Evolutionary conservation across 1,140 invertebrate genomes (phyloP).

Genomic region (Drosophila paulistorum): DNA sequence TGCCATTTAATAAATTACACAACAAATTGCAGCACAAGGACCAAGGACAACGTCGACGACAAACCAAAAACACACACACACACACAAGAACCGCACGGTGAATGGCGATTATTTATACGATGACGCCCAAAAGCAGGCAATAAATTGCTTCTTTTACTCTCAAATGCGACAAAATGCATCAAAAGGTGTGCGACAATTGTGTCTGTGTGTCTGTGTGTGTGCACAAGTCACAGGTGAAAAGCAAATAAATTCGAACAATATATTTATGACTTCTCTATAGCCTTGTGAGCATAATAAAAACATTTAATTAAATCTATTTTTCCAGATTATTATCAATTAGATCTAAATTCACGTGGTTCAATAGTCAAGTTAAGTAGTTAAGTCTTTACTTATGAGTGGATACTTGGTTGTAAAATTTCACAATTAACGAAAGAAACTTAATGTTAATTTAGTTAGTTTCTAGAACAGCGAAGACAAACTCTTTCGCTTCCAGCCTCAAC

Average conservation of each 20-base stretch:
- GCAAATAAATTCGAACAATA: slow-evolving; percentile 19
- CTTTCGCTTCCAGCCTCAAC: no score
- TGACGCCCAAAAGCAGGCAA: slow-evolving; percentile 65
- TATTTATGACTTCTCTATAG: background rate
- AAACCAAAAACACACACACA: background rate
- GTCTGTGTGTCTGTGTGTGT: background rate
- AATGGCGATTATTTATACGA: slow-evolving; percentile 50
- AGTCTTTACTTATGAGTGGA: no score
- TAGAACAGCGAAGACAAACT: no score
- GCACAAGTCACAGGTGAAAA: slow-evolving; percentile 6
- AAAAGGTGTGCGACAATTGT: background rate
- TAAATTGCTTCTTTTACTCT: slow-evolving; percentile 49
- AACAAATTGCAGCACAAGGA: slow-evolving; percentile 50
- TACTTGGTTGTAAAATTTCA: no score
- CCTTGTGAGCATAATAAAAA: no score
- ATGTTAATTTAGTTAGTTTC: no score
- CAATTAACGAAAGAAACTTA: no score
- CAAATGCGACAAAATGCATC: slow-evolving; percentile 58
- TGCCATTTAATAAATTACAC: slow-evolving; percentile 70
- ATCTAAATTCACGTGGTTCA: no score
- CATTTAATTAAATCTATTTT: no score
- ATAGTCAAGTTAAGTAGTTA: no score
- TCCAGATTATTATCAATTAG: no score
- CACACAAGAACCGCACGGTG: slow-evolving; percentile 5
- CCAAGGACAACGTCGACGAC: slow-evolving; percentile 8